phyloP scores from a whole-genome alignment of 2,113 vertebrate genomes.

The Turnix velox region DNA sequence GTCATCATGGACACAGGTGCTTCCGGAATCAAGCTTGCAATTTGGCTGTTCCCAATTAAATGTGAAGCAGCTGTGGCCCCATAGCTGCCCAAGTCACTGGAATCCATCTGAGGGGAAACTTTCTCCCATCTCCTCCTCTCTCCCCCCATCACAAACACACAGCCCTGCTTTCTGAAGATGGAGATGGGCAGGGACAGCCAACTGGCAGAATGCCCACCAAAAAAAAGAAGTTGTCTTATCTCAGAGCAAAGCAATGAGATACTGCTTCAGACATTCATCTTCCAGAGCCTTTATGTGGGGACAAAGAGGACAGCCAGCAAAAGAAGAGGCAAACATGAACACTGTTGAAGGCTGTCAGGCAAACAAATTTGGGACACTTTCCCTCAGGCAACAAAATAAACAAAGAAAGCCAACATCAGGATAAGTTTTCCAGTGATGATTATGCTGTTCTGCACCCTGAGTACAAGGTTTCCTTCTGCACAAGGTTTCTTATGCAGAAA shows the following conservation, averaged over 20 bases:
- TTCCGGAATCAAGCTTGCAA: constrained; percentile 67
- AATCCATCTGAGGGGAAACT: constrained; percentile 38
- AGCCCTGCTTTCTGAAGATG: not conserved
- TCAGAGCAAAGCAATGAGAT: constrained; percentile 30
- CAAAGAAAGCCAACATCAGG: not conserved
- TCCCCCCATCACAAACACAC: not conserved
- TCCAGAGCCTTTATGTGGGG: not conserved
- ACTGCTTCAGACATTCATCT: constrained; percentile 20
- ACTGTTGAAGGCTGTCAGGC: constrained; percentile 6
- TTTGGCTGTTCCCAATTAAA: constrained; percentile 70
- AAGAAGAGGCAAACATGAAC: not conserved
- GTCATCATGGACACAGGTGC: constrained; percentile 72
- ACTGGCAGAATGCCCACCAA: constrained; percentile 1
- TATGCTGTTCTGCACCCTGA: not conserved
- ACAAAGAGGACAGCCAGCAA: not conserved
- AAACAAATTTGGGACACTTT: not conserved
- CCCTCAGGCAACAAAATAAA: not conserved
- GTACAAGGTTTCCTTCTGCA: too few species aligned
- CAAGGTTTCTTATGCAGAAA: not conserved
- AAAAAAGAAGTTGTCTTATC: constrained; percentile 15
- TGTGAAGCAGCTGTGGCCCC: constrained; percentile 73
- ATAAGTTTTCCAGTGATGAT: not conserved
- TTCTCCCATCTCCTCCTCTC: not conserved
- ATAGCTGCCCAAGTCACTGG: constrained; percentile 55
- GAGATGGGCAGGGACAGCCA: not conserved